These are phyloP conservation scores for Scaeva pyrastri DNA, from an alignment of 2,888 invertebrate species.

Conservation along the genomic window DNA sequence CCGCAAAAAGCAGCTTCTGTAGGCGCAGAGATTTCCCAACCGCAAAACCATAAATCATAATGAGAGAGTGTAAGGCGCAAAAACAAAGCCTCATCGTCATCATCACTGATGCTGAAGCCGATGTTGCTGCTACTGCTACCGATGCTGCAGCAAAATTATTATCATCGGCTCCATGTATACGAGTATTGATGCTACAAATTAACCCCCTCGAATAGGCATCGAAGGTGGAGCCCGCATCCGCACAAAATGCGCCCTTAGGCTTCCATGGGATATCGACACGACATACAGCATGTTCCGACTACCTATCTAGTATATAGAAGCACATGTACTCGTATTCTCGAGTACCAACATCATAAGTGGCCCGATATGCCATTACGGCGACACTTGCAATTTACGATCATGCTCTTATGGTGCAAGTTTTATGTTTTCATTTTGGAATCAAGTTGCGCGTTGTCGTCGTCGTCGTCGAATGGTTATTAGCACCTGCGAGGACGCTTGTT, in stretches of 20 bases:
- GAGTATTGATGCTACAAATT: conserved; percentile 59
- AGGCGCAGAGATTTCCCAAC: conserved; percentile 62
- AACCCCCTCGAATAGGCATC: conserved; percentile 59
- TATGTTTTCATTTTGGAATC: conserved; percentile 71
- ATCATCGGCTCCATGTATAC: conserved; percentile 58
- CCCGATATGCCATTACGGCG: conserved; percentile 63
- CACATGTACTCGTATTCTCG: neutral
- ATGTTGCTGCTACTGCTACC: conserved; percentile 34
- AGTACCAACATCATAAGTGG: conserved; percentile 48
- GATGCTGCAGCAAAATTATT: conserved; percentile 60
- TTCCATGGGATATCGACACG: conserved; percentile 58
- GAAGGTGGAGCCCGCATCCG: conserved; percentile 66
- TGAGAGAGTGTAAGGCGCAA: conserved; percentile 69
- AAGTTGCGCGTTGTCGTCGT: conserved; percentile 41
- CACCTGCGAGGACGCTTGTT: conserved; percentile 63
- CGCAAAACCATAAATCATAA: conserved; percentile 74
- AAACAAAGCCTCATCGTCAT: conserved; percentile 62
- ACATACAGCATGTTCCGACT: conserved; percentile 61
- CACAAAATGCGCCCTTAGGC: conserved; percentile 67
- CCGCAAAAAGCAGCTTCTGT: conserved; percentile 69
- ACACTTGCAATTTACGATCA: conserved; percentile 74
- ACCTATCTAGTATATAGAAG: conserved; percentile 15
- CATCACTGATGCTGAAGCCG: conserved; percentile 11
- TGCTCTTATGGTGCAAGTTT: conserved; percentile 52
- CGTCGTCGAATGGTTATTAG: conserved; percentile 57